These are phyloP conservation scores for Vanessa atalanta DNA, from an alignment of 1,140 invertebrate species.

Conservation along the genomic window DNA sequence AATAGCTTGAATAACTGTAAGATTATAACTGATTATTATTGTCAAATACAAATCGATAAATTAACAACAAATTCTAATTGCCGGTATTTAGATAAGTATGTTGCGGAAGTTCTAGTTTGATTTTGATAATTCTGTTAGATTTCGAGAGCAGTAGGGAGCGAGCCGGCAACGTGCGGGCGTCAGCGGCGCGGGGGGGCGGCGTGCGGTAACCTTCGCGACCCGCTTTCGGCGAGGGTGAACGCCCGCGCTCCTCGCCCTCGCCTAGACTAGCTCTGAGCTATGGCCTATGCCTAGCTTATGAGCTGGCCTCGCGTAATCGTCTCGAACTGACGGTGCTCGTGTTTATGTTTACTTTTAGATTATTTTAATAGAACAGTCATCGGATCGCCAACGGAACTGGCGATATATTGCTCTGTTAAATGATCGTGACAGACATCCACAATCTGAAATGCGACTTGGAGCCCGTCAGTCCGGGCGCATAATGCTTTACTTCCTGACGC, in stretches of 20 bases:
- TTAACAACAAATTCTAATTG: too few species aligned
- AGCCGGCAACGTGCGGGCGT: background rate
- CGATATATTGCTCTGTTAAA: too few species aligned
- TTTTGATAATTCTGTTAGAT: constrained; percentile 19
- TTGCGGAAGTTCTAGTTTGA: background rate
- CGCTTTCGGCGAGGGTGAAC: constrained; percentile 68
- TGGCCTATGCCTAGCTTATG: constrained; percentile 10
- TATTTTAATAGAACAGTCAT: background rate
- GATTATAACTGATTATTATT: too few species aligned
- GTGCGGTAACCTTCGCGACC: constrained; percentile 56
- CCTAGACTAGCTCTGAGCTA: constrained; percentile 18
- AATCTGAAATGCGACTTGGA: too few species aligned
- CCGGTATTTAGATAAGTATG: too few species aligned
- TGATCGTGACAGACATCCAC: too few species aligned
- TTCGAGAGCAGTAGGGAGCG: constrained; percentile 12
- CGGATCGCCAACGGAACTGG: too few species aligned
- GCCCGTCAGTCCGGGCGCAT: too few species aligned
- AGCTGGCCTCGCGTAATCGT: constrained; percentile 8
- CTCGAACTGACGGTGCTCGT: background rate
- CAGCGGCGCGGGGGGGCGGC: constrained; percentile 11
- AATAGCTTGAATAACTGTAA: too few species aligned
- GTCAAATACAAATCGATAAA: too few species aligned
- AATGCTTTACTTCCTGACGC: too few species aligned
- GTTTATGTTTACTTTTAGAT: constrained; percentile 1
- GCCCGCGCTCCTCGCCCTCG: constrained; percentile 44